Percentiles rank a stretch among this genome's conserved stretches.
Conservation (phyloP, 2,888 invertebrate species). For the Allolobophora icterica region DNA sequence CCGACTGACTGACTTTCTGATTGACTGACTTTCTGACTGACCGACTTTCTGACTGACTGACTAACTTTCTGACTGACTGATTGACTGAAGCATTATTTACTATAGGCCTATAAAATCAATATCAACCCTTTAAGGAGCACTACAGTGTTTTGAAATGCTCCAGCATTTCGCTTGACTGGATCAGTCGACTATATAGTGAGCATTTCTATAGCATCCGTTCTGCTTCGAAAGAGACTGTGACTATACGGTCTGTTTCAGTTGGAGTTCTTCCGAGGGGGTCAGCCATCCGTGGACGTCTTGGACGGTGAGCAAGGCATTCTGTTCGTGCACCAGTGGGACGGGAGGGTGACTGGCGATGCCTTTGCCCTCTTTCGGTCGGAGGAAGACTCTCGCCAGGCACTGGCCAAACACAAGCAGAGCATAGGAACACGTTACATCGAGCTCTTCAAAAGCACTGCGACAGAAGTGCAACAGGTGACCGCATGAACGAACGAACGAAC, state of each 20-base stretch:
- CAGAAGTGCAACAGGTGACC: conserved; percentile 97
- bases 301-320: conserved; percentile 93
- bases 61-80: too few species aligned
- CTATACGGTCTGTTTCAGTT: conserved; percentile 61
- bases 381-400: conserved; percentile 85
- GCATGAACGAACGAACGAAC: background rate
- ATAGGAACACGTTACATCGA: conserved; percentile 98
- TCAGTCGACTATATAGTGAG: background rate
- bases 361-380: conserved; percentile 95
- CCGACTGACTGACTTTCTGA: too few species aligned
- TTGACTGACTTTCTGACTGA: too few species aligned
- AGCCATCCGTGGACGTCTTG: conserved; percentile 84
- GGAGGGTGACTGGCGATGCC: conserved; percentile 95
- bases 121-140: background rate
- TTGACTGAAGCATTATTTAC: too few species aligned
- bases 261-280: conserved; percentile 91
- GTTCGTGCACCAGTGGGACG: conserved; percentile 83
- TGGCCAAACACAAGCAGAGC: conserved; percentile 90
- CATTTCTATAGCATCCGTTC: background rate
- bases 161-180: background rate
- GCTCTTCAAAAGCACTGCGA: conserved; percentile 94
- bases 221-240: background rate
- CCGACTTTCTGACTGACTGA: too few species aligned
- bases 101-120: too few species aligned
- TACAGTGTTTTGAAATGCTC: background rate